Percentiles rank a stretch among this genome's conserved stretches.
Evolutionary conservation across 1,140 invertebrate species (phyloP).

Genomic region (Penaeus indicus): DNA sequence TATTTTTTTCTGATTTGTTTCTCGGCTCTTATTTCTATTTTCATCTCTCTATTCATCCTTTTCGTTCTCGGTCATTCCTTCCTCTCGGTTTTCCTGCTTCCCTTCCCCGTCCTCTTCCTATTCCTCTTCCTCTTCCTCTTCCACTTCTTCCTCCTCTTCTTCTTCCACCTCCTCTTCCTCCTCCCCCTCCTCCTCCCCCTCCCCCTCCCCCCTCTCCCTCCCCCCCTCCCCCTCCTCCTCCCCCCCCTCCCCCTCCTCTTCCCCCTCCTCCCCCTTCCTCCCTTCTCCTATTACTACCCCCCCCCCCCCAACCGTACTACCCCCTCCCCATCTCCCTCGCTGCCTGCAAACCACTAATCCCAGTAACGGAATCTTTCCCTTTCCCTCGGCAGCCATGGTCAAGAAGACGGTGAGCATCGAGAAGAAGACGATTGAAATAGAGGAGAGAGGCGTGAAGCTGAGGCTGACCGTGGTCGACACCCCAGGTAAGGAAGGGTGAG

Average conservation of each 20-base stretch:
- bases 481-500: background rate
- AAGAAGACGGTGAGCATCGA: background rate
- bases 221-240: background rate
- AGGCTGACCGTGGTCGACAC: too few relatives aligned
- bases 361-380: background rate
- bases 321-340: background rate
- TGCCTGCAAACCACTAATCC: background rate
- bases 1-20: background rate
- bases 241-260: background rate
- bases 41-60: background rate
- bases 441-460: too few relatives aligned
- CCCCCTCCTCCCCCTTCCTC: background rate
- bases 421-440: background rate
- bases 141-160: background rate
- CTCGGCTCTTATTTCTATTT: too few relatives aligned
- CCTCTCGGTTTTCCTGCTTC: background rate
- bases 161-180: background rate
- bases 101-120: background rate
- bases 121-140: conserved; percentile 20
- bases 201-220: background rate
- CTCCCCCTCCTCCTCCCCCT: background rate
- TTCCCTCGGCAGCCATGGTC: background rate
- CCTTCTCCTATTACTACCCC: conserved; percentile 6
- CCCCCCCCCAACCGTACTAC: background rate
- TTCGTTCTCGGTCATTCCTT: background rate